Evolutionary conservation across 2,797 vertebrate genomes (phyloP), one percentile per base, ranked within the genome.

Genomic region (Betta splendens): DNA sequence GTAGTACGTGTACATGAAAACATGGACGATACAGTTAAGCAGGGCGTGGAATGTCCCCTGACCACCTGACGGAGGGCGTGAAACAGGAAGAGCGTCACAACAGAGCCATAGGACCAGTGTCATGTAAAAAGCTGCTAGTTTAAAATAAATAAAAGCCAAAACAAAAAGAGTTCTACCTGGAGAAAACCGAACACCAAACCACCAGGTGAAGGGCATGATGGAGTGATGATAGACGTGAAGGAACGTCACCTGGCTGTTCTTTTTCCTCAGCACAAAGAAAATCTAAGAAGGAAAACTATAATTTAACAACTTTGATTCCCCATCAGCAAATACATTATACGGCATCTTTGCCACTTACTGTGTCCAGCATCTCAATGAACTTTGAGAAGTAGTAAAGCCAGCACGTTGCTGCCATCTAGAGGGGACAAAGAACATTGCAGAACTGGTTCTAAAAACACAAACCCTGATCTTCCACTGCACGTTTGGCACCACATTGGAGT

Each of bases 181-280:
- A 83, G 96, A 85, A 90, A 98, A 99, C 75, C 94, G 95, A 73
- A 99, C 96, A 57, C 98, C 98, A 83, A 99, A 99, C 98, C 97
- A 99, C 98, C 98, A 99, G 73, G 97, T 98, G 89, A 95, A 99
- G 2, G 98, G 94, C 97, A 99, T 98, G 83, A 98, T 96, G 25
- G 97, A 94, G 83, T 99, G 98, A 91, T 99, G 97, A 82, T 92
- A 98, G 62, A 99, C 96, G 45, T 99, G 97, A 71, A 99, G 94
- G 81, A 99, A 99, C 32, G 95, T 97, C 80, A 99, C 91, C 88
- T 99, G 98, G 71, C 86, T 95, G 83, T 93, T 94, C 81, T 95
- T 99, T 88, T 99, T 99, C 79, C 98, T 94, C 73, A 99, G 84
- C 60, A 99, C 94, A 91, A 99, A 99, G 92, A 98, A 98, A 45